Evolutionary conservation across 2,888 invertebrate genomes (phyloP).

Genomic region (Aethes cnicana): DNA sequence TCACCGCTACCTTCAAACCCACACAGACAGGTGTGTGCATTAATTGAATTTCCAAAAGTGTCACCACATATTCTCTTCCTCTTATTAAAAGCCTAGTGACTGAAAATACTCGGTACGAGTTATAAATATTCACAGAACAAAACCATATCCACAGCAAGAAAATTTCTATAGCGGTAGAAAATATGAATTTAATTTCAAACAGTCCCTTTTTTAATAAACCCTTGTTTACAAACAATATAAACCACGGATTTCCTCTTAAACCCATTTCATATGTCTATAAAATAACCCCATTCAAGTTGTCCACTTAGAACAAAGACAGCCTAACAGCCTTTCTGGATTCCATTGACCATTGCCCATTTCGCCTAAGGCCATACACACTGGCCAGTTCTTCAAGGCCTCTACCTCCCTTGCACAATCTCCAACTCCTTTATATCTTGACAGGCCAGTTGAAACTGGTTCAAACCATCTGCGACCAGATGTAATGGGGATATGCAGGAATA

Average conservation of each 20-base stretch:
- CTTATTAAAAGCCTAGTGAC: too few relatives aligned
- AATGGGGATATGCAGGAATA: slow-evolving; percentile 66
- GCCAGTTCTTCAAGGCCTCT: slow-evolving; percentile 42
- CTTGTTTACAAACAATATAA: slow-evolving; percentile 26
- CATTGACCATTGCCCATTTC: slow-evolving; percentile 62
- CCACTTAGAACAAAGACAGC: slow-evolving; percentile 53
- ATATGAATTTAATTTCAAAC: slow-evolving; percentile 1
- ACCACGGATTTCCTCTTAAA: slow-evolving; percentile 20
- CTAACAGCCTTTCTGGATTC: slow-evolving; percentile 56
- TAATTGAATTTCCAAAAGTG: too few relatives aligned
- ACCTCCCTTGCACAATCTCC: slow-evolving; percentile 37
- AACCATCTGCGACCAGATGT: slow-evolving; percentile 56
- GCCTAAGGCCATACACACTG: slow-evolving; percentile 44
- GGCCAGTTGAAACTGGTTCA: slow-evolving; percentile 49
- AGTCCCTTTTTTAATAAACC: slow-evolving; percentile 29
- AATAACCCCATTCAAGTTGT: slow-evolving; percentile 12
- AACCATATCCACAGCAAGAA: too few relatives aligned
- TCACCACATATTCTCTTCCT: too few relatives aligned
- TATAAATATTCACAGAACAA: too few relatives aligned
- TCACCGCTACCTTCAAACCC: too few relatives aligned
- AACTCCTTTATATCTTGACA: slow-evolving; percentile 31
- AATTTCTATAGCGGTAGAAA: too few relatives aligned
- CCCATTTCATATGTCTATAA: slow-evolving; percentile 23
- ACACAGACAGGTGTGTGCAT: too few relatives aligned
- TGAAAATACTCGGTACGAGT: too few relatives aligned